These are phyloP conservation scores for Cryptomyrus ogoouensis DNA, from an alignment of 2,113 vertebrate genomes.

Conservation along the genomic window DNA sequence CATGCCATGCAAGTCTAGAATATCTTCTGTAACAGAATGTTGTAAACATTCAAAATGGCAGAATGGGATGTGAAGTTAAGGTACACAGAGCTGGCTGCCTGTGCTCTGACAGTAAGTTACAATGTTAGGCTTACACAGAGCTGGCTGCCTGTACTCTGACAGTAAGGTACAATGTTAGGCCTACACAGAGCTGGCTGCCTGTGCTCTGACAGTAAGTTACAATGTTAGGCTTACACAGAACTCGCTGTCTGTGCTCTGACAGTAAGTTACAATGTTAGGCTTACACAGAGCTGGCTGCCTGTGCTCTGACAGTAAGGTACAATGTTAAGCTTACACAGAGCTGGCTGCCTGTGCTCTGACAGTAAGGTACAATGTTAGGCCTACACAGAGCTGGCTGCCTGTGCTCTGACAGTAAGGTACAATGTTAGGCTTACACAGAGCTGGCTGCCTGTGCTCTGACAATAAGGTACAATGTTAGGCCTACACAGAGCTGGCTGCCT, in stretches of 20 bases:
- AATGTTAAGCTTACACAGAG: not conserved
- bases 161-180: not conserved
- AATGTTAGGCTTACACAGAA: not conserved
- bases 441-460: too few species aligned
- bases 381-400: not conserved
- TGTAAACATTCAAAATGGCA: not conserved
- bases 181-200: not conserved
- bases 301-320: not conserved
- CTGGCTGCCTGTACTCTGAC: too few species aligned
- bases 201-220: not conserved
- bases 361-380: not conserved
- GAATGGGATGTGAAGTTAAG: not conserved
- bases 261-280: too few species aligned
- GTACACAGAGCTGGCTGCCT: not conserved
- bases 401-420: not conserved
- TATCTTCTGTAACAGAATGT: not conserved
- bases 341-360: too few species aligned
- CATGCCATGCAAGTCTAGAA: not conserved
- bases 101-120: not conserved
- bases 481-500: too few species aligned
- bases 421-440: not conserved
- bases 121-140: not conserved
- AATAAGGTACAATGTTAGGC: not conserved
- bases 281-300: not conserved
- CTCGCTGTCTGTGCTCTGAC: too few species aligned